These are phyloP conservation scores for Cyclura pinguis DNA, from an alignment of 2,797 vertebrate species.

Conservation along the genomic window DNA sequence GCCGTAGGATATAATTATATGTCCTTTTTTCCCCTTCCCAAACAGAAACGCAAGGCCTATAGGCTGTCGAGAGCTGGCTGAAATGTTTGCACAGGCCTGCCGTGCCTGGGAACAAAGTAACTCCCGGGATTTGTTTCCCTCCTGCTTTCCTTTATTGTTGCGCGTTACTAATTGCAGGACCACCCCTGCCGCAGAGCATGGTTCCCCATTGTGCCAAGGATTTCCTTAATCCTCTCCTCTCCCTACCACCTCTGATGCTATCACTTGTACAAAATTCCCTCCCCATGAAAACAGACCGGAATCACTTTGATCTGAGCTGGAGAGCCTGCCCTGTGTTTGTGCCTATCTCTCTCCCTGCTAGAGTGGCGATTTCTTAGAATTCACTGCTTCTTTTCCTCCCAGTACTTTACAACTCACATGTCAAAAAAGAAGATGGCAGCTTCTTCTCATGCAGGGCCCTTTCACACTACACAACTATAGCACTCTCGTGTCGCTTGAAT, in stretches of 20 bases:
- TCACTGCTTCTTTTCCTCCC: conserved; percentile 25
- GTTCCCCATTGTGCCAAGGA: conserved; percentile 31
- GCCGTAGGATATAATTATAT: conserved; percentile 35
- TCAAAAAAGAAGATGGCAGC: background rate
- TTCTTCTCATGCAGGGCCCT: no score
- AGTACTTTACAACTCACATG: background rate
- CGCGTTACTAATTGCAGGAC: conserved; percentile 16
- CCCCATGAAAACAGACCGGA: background rate
- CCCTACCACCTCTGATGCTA: background rate
- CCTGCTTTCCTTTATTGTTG: background rate
- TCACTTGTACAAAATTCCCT: background rate
- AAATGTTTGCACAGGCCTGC: conserved; percentile 40
- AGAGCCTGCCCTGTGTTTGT: conserved; percentile 47
- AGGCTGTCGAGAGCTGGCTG: conserved; percentile 22
- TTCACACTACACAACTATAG: no score
- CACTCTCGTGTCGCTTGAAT: no score
- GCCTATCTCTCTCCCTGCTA: conserved; percentile 31
- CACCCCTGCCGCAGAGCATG: conserved; percentile 17
- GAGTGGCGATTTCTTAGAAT: conserved; percentile 12
- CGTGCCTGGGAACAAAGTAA: conserved; percentile 1
- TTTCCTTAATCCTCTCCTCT: conserved; percentile 32
- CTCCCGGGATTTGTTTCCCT: background rate
- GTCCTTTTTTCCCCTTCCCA: background rate
- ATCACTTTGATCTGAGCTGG: conserved; percentile 50
- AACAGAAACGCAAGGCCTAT: conserved; percentile 2